phyloP scores from a whole-genome alignment of 2,888 invertebrate species.

The Diogma glabrata region DNA sequence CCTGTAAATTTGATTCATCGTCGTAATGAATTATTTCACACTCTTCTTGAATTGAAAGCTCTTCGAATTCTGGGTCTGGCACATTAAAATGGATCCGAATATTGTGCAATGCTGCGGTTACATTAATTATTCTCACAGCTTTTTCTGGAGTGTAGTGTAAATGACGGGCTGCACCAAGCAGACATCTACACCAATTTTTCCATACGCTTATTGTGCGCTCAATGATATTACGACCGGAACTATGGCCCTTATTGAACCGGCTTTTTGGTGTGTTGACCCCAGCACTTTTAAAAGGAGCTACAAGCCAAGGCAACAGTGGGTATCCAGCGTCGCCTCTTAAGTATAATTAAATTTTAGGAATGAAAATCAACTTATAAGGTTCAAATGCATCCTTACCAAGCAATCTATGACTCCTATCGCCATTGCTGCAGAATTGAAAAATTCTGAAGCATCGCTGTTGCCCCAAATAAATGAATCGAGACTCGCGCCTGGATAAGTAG shows the following conservation, averaged over 20 bases:
- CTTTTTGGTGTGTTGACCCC: background rate
- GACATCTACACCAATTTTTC: background rate
- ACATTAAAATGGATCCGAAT: background rate
- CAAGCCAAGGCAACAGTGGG: background rate
- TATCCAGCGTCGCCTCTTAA: background rate
- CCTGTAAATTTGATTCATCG: background rate
- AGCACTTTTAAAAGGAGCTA: background rate
- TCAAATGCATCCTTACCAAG: background rate
- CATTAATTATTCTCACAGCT: slow-evolving; percentile 3
- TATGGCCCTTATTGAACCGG: background rate
- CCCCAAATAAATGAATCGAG: background rate
- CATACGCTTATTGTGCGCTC: background rate
- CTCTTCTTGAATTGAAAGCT: background rate
- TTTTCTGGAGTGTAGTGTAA: background rate
- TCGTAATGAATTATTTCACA: too few relatives aligned
- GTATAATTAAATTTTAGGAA: background rate
- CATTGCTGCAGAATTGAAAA: background rate
- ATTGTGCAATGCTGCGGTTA: background rate
- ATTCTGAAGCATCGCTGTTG: background rate
- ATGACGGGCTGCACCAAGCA: background rate
- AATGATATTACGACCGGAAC: background rate
- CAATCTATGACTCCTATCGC: background rate
- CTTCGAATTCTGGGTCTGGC: background rate
- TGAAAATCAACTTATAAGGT: background rate
- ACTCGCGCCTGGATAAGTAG: slow-evolving; percentile 1